These are phyloP conservation scores for Athetis lepigone DNA, from an alignment of 2,888 invertebrate genomes.

Conservation along the genomic window DNA sequence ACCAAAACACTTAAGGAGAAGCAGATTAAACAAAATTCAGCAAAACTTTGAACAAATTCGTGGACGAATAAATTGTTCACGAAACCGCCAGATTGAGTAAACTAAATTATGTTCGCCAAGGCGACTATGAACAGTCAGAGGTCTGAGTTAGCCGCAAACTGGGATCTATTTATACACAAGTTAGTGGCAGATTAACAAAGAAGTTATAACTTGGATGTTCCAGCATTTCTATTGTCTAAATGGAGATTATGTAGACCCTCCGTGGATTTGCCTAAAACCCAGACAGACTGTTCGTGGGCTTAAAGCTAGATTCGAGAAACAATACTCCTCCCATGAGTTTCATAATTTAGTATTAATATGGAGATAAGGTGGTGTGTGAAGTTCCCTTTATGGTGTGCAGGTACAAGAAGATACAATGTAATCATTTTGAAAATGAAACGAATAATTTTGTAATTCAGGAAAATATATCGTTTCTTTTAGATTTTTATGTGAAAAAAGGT, in stretches of 20 bases:
- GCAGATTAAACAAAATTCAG: conserved; percentile 11
- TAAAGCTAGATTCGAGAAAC: conserved; percentile 46
- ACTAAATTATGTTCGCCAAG: conserved; percentile 46
- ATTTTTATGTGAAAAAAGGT: too few relatives aligned
- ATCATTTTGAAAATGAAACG: too few relatives aligned
- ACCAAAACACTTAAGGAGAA: not conserved
- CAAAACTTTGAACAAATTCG: conserved; percentile 26
- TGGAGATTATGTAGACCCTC: conserved; percentile 56
- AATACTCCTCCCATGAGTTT: conserved; percentile 27
- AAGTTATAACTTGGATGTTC: conserved; percentile 61
- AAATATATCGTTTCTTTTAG: too few relatives aligned
- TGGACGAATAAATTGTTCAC: conserved; percentile 39
- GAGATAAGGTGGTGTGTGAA: not conserved
- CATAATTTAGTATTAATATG: not conserved
- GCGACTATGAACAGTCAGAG: conserved; percentile 53
- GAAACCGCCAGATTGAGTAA: conserved; percentile 41
- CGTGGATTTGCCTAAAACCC: conserved; percentile 55
- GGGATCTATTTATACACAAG: conserved; percentile 57
- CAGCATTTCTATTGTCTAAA: conserved; percentile 56
- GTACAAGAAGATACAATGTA: not conserved
- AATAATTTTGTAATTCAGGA: too few relatives aligned
- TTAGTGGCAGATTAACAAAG: conserved; percentile 62
- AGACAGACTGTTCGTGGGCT: conserved; percentile 44
- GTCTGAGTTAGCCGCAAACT: conserved; percentile 44
- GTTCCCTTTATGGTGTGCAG: not conserved